Base-by-base conservation (phyloP, 2,113 vertebrate species). In the Ammodytes marinus region DNA sequence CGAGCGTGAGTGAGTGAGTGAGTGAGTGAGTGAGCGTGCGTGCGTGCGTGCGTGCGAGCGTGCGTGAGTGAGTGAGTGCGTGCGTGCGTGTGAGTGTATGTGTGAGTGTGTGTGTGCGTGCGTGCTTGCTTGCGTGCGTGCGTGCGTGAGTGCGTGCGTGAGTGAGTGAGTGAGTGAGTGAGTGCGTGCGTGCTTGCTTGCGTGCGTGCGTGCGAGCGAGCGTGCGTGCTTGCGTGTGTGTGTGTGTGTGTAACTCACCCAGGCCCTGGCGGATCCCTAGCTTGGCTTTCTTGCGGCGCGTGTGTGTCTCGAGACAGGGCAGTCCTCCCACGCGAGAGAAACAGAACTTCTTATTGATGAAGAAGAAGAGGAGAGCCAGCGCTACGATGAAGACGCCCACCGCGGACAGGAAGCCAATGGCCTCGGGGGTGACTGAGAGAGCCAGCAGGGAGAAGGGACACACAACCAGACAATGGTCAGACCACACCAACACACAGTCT, bases 321-420 rank as follows among this genome's bases (percentile, higher is more conserved):
- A 97, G 91, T 0, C 91, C 95, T 4, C 93, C 93, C 19, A 95
- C 90, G 3, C 93, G 93, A 42, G 96, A 96, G 82, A 97, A 97
- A 83, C 92, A 97, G 77, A 97, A 87, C 88, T 97, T 97, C 92
- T 97, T 97, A 89, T 95, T 97, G 95, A 96, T 96, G 92, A 96
- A 96, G 93, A 97, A 94, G 86, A 96, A 96, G 70, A 97, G 94
- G 69, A 97, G 84, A 4, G 95, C 94, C 88, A 97, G 89, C 35
- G 97, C 89, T 63, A 96, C 89, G 59, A 97, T 86, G 77, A 97
- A 96, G 83, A 96, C 91, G 53, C 95, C 96, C 74, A 94, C 90
- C 0, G 95, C 96, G 9, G 96, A 96, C 67, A 97, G 93, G 94
- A 97, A 95, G 35, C 93, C 94, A 64, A 94, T 13, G 0, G 96